These are phyloP conservation scores for Megastigmus dorsalis DNA, from an alignment of 2,888 invertebrate genomes.

Conservation along the genomic window DNA sequence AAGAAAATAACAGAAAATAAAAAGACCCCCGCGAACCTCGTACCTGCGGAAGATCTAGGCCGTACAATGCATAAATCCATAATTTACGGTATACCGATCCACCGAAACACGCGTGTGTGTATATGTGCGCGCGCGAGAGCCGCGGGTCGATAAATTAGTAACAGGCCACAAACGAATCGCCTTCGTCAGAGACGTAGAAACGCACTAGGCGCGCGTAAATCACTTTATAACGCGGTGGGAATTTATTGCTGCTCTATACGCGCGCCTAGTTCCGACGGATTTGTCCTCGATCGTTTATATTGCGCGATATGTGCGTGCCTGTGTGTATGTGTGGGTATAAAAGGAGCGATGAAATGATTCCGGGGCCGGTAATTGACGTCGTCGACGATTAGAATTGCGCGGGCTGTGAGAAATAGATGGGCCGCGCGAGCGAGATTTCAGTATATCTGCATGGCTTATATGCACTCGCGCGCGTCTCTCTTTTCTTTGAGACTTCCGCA, in stretches of 20 bases:
- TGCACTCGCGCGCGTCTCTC: not conserved
- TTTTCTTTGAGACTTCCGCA: no score
- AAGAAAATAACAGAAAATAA: not conserved
- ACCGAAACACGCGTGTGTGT: not conserved
- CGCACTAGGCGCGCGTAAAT: constrained; percentile 48
- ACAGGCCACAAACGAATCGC: constrained; percentile 35
- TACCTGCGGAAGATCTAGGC: constrained; percentile 45
- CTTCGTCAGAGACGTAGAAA: constrained; percentile 21
- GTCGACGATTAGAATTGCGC: constrained; percentile 38
- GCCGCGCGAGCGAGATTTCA: no score
- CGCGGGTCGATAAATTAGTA: constrained; percentile 47
- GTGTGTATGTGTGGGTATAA: not conserved
- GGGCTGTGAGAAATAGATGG: constrained; percentile 30
- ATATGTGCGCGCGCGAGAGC: not conserved
- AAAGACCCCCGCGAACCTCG: not conserved
- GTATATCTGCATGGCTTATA: not conserved
- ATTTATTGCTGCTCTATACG: constrained; percentile 40
- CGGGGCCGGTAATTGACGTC: constrained; percentile 44
- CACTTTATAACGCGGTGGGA: constrained; percentile 43
- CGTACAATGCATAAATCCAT: constrained; percentile 50
- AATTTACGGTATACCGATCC: constrained; percentile 33
- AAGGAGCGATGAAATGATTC: constrained; percentile 41
- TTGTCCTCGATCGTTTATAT: constrained; percentile 48
- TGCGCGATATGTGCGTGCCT: not conserved
- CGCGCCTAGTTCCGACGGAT: constrained; percentile 46